Conservation (phyloP, 2,797 vertebrate genomes). For the Megalops cyprinoides region DNA sequence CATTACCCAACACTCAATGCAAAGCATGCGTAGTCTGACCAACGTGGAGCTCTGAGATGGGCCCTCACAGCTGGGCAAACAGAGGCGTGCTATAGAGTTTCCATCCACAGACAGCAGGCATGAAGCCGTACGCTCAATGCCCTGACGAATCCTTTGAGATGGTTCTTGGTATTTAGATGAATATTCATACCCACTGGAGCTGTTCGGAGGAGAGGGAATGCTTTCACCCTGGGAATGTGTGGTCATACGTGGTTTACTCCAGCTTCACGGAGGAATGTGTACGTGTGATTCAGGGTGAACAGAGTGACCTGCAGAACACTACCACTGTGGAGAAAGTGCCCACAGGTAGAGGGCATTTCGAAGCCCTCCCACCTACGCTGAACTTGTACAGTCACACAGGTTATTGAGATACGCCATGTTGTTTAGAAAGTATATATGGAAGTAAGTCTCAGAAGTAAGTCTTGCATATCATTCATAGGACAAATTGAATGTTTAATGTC, state of each 20-base stretch:
- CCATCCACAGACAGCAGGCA: not conserved
- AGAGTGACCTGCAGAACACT: not conserved
- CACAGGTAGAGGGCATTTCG: not conserved
- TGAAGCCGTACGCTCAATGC: not conserved
- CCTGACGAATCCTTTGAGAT: not conserved
- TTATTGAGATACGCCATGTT: too few relatives aligned
- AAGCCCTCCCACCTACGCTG: too few relatives aligned
- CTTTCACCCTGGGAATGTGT: not conserved
- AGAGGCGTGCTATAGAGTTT: not conserved
- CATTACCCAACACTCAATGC: constrained; percentile 8
- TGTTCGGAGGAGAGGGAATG: not conserved
- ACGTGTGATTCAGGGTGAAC: not conserved
- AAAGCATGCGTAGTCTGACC: not conserved
- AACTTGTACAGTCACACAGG: too few relatives aligned
- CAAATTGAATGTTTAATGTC: too few relatives aligned
- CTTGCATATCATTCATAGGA: too few relatives aligned
- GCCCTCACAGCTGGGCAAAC: constrained; percentile 15
- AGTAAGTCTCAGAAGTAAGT: too few relatives aligned
- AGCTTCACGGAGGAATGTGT: not conserved
- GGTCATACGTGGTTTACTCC: not conserved
- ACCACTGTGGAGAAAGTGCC: not conserved
- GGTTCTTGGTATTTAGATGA: not conserved
- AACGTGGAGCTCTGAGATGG: not conserved
- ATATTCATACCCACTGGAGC: not conserved
- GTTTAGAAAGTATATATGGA: too few relatives aligned